Evolutionary conservation across 2,888 invertebrate genomes (phyloP).

Genomic region (Pomacea canaliculata): DNA sequence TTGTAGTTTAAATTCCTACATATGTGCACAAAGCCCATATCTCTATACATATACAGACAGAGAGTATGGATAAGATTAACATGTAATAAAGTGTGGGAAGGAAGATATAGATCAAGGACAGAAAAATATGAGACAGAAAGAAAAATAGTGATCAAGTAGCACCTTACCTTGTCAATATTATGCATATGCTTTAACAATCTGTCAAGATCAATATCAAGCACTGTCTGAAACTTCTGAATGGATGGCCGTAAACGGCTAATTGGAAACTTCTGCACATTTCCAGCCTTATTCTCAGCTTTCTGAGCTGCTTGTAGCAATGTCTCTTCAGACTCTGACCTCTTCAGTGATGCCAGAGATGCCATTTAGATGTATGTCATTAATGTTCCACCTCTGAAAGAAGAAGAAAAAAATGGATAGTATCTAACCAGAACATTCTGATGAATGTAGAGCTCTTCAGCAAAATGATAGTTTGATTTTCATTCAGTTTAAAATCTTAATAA

Average conservation of each 20-base stretch:
- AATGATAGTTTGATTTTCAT: too few species aligned
- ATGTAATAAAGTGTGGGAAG: background rate
- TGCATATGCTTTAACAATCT: conserved; percentile 52
- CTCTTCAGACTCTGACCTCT: conserved; percentile 16
- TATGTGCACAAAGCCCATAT: too few species aligned
- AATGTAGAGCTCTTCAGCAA: too few species aligned
- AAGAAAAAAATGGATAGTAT: too few species aligned
- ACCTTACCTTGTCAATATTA: conserved; percentile 55
- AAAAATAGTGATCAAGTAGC: background rate
- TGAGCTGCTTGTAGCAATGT: conserved; percentile 8
- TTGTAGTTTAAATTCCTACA: background rate
- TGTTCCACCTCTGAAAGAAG: too few species aligned
- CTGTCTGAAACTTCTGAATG: conserved; percentile 57
- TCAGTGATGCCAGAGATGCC: conserved; percentile 1
- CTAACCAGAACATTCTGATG: too few species aligned
- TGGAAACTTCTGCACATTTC: conserved; percentile 50
- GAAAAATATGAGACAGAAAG: background rate
- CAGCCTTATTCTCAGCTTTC: background rate
- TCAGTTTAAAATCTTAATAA: too few species aligned
- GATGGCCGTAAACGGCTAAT: conserved; percentile 52
- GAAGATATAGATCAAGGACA: background rate
- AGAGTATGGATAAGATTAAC: too few species aligned
- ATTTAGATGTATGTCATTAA: background rate
- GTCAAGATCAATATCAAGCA: conserved; percentile 57
- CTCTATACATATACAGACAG: too few species aligned